These are phyloP conservation scores for Polietes domitor DNA, from an alignment of 2,888 invertebrate species.

Conservation along the genomic window DNA sequence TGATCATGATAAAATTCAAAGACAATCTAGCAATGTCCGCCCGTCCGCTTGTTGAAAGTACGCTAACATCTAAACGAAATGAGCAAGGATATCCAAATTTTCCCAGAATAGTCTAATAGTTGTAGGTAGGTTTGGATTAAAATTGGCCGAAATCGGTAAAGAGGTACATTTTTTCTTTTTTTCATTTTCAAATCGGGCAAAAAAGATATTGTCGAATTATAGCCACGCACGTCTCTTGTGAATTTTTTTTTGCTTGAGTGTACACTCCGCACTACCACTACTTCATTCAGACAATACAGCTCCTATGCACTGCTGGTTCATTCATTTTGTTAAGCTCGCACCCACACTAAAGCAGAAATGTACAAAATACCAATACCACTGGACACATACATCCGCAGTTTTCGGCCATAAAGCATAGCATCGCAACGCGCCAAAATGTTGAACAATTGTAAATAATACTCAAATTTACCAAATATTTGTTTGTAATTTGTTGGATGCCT, in stretches of 20 bases:
- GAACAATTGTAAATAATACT: constrained; percentile 13
- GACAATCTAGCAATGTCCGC: too few species aligned
- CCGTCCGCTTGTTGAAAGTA: too few species aligned
- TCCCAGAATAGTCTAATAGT: too few species aligned
- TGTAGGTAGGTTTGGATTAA: too few species aligned
- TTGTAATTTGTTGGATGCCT: background rate
- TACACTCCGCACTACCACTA: background rate
- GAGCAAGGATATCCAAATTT: too few species aligned
- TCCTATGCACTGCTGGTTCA: background rate
- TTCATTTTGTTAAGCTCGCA: background rate
- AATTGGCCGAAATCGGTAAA: too few species aligned
- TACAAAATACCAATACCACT: background rate
- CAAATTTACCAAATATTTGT: constrained; percentile 1
- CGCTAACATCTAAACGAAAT: too few species aligned
- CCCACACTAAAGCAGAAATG: background rate
- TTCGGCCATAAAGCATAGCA: background rate
- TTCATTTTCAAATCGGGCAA: too few species aligned
- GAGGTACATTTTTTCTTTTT: too few species aligned
- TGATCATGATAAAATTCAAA: too few species aligned
- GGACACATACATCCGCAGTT: background rate
- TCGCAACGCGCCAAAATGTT: background rate
- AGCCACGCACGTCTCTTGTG: too few species aligned
- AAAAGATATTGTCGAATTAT: too few species aligned
- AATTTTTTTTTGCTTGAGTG: background rate
- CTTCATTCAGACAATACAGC: background rate